Conservation (phyloP, 2,797 vertebrate species). For the Orestias chungarensis region DNA sequence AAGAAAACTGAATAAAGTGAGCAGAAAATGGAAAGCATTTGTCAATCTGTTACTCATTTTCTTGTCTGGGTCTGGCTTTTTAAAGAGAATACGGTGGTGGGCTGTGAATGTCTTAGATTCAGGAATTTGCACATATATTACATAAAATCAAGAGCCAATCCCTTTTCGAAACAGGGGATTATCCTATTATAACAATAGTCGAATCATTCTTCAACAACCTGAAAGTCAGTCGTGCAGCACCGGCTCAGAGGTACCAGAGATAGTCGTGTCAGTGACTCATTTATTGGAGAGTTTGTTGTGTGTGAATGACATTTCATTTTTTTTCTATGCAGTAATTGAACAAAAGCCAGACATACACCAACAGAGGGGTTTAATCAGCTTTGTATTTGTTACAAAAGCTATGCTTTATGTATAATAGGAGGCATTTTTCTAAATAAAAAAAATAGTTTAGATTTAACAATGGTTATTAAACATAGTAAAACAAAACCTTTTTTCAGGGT, state of each 20-base stretch:
- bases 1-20: conserved; percentile 9
- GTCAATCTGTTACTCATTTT: background rate
- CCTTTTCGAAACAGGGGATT: background rate
- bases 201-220: background rate
- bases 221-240: background rate
- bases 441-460: too few relatives aligned
- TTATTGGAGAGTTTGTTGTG: background rate
- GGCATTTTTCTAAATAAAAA: too few relatives aligned
- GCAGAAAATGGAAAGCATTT: background rate
- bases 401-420: background rate
- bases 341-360: background rate
- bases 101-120: background rate
- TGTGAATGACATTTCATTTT: background rate
- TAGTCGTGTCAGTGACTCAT: conserved; percentile 2
- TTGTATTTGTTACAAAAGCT: background rate
- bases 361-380: background rate
- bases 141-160: background rate
- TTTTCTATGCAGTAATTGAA: background rate
- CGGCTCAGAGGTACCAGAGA: background rate
- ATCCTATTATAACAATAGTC: conserved; percentile 2
- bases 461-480: too few relatives aligned
- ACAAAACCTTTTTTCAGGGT: too few relatives aligned
- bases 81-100: background rate
- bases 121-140: background rate
- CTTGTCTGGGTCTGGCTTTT: background rate